phyloP scores from a whole-genome alignment of 2,797 vertebrate genomes.

The Sciurus carolinensis region DNA sequence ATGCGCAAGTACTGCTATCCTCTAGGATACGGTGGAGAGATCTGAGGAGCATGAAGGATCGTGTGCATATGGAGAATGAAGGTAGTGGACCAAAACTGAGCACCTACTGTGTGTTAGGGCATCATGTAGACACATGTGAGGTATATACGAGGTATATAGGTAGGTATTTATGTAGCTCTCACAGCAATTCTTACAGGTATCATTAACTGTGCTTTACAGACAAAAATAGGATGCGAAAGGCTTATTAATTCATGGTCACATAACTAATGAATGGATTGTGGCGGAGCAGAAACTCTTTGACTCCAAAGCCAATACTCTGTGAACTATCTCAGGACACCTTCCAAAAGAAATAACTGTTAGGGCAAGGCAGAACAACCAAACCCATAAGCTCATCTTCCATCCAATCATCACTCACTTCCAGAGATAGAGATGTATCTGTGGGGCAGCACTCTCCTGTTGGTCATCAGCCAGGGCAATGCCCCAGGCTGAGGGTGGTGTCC shows the following conservation, averaged over 20 bases:
- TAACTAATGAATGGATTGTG: background rate
- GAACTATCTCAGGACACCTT: background rate
- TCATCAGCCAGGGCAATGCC: background rate
- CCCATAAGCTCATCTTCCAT: background rate
- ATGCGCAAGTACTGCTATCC: accelerated
- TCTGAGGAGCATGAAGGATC: background rate
- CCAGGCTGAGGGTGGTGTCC: background rate
- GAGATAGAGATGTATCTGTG: background rate
- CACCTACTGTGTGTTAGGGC: background rate
- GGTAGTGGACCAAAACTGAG: background rate
- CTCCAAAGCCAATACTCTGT: background rate
- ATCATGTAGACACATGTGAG: background rate
- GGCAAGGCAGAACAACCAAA: background rate
- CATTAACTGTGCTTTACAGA: background rate
- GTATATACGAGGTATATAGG: background rate
- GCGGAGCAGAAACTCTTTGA: background rate
- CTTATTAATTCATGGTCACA: background rate
- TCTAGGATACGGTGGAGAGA: background rate
- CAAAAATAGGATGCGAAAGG: background rate
- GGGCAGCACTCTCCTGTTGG: background rate
- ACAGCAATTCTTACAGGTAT: background rate
- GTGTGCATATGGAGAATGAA: background rate
- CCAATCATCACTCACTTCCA: background rate
- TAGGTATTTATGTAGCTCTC: background rate
- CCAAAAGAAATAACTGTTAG: background rate